A percentile compares a stretch with the other conserved stretches of the same genome.
Conservation (phyloP, 2,888 invertebrate species). For the Argyresthia goedartella region DNA sequence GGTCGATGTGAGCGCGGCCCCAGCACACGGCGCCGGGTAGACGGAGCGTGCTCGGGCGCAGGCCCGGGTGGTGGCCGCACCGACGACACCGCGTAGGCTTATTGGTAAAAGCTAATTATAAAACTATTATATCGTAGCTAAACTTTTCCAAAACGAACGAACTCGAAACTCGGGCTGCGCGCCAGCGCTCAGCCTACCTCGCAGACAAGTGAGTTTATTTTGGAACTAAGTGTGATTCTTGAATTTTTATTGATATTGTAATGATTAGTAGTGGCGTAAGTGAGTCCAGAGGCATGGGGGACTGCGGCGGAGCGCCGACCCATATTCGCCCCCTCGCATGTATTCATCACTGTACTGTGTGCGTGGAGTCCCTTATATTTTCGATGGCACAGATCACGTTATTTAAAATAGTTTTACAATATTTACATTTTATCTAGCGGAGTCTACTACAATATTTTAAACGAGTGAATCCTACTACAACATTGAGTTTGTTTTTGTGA, state of each 20-base stretch:
- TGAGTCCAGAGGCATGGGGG: conserved; percentile 53
- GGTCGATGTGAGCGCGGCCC: conserved; percentile 4
- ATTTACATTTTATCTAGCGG: conserved; percentile 70
- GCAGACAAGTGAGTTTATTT: conserved; percentile 83
- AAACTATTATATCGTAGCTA: conserved; percentile 65
- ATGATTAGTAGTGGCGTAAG: conserved; percentile 69
- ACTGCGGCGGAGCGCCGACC: no score
- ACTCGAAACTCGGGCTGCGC: conserved; percentile 73
- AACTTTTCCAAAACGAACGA: conserved; percentile 73
- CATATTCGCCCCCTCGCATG: no score
- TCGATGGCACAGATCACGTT: conserved; percentile 67
- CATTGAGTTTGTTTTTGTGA: conserved; percentile 68
- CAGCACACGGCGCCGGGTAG: conserved; percentile 7
- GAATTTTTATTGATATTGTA: conserved; percentile 73
- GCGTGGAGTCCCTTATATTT: conserved; percentile 67
- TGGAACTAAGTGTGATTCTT: conserved; percentile 83
- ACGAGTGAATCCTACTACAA: conserved; percentile 70
- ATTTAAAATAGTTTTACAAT: conserved; percentile 68
- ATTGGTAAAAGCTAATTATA: conserved; percentile 69
- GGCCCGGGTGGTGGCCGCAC: conserved; percentile 17
- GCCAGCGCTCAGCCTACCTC: conserved; percentile 75
- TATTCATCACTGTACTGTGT: conserved; percentile 52
- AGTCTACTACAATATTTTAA: conserved; percentile 69
- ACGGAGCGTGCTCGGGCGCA: conserved; percentile 2
- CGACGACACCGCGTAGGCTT: conserved; percentile 67